phyloP scores from a whole-genome alignment of 2,113 vertebrate species.

The Alethe castanea region DNA sequence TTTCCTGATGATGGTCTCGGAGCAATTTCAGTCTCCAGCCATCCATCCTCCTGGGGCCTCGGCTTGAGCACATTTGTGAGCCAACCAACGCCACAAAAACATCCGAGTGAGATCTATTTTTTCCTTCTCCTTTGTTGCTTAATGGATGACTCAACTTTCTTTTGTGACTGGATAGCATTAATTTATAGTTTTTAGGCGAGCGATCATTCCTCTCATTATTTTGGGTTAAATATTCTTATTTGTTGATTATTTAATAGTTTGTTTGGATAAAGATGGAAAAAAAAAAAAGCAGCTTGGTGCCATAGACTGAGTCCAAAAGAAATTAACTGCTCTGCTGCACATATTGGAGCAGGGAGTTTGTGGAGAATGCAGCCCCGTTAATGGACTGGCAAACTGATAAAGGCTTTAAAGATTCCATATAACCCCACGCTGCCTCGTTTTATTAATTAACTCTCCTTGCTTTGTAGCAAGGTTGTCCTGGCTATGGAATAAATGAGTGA shows the following conservation, averaged over 20 bases:
- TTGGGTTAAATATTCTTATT: slow-evolving; percentile 70
- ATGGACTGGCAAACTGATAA: slow-evolving; percentile 76
- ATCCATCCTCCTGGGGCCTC: not conserved
- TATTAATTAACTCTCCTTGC: slow-evolving; percentile 67
- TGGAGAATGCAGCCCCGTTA: slow-evolving; percentile 65
- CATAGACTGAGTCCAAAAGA: slow-evolving; percentile 80
- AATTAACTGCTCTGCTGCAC: slow-evolving; percentile 82
- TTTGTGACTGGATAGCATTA: slow-evolving; percentile 68
- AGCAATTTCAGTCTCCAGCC: not conserved
- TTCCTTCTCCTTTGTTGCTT: slow-evolving; percentile 57
- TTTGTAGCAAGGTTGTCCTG: slow-evolving; percentile 16
- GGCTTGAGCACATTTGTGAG: slow-evolving; percentile 17
- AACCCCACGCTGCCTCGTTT: slow-evolving; percentile 69
- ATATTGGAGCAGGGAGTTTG: slow-evolving; percentile 76
- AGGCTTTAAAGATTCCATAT: slow-evolving; percentile 72
- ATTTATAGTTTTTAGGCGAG: slow-evolving; percentile 68
- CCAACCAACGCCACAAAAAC: slow-evolving; percentile 51
- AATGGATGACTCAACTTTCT: slow-evolving; percentile 72
- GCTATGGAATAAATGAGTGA: slow-evolving; percentile 29
- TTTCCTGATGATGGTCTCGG: not conserved
- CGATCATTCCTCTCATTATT: slow-evolving; percentile 50
- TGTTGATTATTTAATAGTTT: slow-evolving; percentile 73
- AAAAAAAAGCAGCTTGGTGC: slow-evolving; percentile 68
- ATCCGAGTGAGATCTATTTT: slow-evolving; percentile 49
- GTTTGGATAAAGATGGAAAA: slow-evolving; percentile 63